Base-by-base conservation (phyloP, 2,888 invertebrate genomes). In the Ametastegia equiseti region DNA sequence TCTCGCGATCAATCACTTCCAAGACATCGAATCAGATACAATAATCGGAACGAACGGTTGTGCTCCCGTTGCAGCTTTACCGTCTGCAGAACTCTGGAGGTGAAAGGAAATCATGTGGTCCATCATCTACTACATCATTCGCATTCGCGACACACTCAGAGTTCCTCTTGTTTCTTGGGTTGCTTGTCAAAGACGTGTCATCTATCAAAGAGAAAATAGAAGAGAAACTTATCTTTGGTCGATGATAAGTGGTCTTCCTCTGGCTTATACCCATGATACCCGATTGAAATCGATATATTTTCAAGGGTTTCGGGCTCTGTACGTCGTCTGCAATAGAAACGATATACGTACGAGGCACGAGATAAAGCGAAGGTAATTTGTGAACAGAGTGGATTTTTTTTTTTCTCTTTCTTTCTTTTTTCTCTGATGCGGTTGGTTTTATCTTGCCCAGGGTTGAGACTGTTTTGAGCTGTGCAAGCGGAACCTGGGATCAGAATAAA, bases 291-390 rank as follows among this genome's bases (percentile, higher is more conserved):
- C 47, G 71, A 71, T 71, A 71, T 47, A n/a, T n/a, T n/a, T n/a
- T n/a, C n/a, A n/a, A n/a, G n/a, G n/a, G n/a, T n/a, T n/a, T n/a
- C n/a, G n/a, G 60, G 60, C 23, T 60, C 1, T 47, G 4, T 13
- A 15, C 15, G 19, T 15, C 6, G 30, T 60, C 30, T 30, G 60
- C n/a, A n/a, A n/a, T n/a, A 5, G 15, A 27, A 30, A 19, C 23
- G 30, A 27, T 27, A 30, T 30, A 54, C 36, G 54, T 3, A 3
- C 9, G 15, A n/a, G 39, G 39, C 39, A 9, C 7, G 36, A 75
- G 75, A 75, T 75, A 75, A 75, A 75, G 75, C 45, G 19, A n/a
- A 36, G 36, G 50, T 75, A 75, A 75, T 75, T 75, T 54, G 50
- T 54, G 50, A 54, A 75, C 54, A 75, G 54, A 75, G 75, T 75